Evolutionary conservation across 2,113 vertebrate species (phyloP), one percentile per base, ranked within the genome.

Genomic region (Brachionichthys hirsutus): DNA sequence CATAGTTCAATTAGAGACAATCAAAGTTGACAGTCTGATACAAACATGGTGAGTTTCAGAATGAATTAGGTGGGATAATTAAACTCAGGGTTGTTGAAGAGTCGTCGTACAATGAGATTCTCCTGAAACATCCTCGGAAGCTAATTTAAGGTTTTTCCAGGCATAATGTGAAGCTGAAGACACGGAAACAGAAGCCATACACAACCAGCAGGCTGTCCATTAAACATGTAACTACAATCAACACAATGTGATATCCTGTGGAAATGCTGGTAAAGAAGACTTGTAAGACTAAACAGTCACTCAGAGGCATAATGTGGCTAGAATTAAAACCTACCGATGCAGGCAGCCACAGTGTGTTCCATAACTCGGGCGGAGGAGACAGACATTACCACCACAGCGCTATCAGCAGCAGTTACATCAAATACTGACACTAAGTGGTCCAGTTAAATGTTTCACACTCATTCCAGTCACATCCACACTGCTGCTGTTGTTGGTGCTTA

Each of bases 381-480:
- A 38, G 68, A 67, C 43, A 42, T 60, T 63, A 60, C 35, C 55
- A 44, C 66, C 70, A 36, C 51, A 46, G 77, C 0, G 40, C 30
- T 9, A 46, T 78, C 78, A 51, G 22, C 65, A 41, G 19, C 17
- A 30, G 14, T 81, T 67, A 70, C 22, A 51, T 84, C 77, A 73
- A 59, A 71, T 54, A 9, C 0, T 15, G 51, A 51, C 62, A 67
- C n/a, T 7, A 15, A 22, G 66, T 48, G 22, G 22, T 54, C 51
- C 9, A n/a, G 47, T 50, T 30, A 41, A 34, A 15, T 14, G 52
- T 35, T 51, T 40, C 22, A 42, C 34, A 24, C 22, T 36, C 5
- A 4, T 12, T 46, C 17, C 46, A 22, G 55, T 51, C 44, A 54
- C 30, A 58, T 24, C 6, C 35, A 50, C 17, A 41, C 7, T 14